Evolutionary conservation across 2,888 invertebrate genomes (phyloP), one percentile per base, ranked within the genome.

Genomic region (Erynnis tages): DNA sequence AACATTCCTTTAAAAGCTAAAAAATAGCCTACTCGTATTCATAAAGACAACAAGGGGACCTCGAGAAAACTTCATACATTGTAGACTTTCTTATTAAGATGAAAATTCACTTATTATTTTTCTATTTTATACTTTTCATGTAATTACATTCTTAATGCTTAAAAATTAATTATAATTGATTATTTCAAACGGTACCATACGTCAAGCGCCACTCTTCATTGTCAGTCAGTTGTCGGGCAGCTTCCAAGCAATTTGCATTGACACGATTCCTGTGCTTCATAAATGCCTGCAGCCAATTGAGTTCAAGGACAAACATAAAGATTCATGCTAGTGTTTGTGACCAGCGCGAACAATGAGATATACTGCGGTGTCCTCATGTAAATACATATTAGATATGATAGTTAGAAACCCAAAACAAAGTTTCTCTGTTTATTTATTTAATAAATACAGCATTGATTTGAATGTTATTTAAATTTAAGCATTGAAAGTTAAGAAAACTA

Each of bases 271-370:
- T 80, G 81, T 80, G 81, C 80, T 79, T 80, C 79, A 81, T 83
- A 81, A 84, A 83, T 79, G 76, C n/a, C n/a, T n/a, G n/a, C 75
- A 75, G 67, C 71, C 80, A 79, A 89, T 89, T 82, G 82, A 88
- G 88, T 87, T 88, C 87, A 88, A 87, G 88, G 87, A 82, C 87
- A 74, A 66, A 66, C 68, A 79, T 83, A 81, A n/a, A 84, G 78
- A 82, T 79, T 82, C 79, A 79, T 74, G 72, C 63, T 75, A 71
- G 69, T 67, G 77, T 76, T 71, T 86, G 88, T 82, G 88, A 84
- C 82, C 85, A 81, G 84, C 77, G 81, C 86, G 81, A 84, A 88
- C 87, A 89, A 89, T 88, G 79, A 84, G 74, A 78, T 79, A 81
- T 78, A 73, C 73, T 71, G 76, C 77, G 67, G 71, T 69, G 81